Evolutionary conservation across 2,888 invertebrate genomes (phyloP).

Genomic region (Rhyacophila evoluta): DNA sequence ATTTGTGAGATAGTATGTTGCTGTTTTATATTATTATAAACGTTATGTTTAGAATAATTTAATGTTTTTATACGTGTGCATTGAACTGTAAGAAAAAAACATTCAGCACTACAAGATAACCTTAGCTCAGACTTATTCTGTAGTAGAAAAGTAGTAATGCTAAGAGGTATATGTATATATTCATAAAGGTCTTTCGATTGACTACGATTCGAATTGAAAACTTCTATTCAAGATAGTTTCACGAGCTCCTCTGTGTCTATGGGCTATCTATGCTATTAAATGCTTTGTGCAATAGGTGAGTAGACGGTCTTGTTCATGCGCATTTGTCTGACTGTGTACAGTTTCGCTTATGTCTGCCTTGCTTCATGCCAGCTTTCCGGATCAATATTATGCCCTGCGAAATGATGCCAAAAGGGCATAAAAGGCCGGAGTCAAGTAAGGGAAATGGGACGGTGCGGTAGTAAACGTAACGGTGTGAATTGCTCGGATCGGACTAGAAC

Average conservation of each 20-base stretch:
- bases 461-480: slow-evolving; percentile 3
- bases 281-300: slow-evolving; percentile 26
- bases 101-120: too few species aligned
- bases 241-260: background rate
- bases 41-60: too few species aligned
- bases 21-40: too few species aligned
- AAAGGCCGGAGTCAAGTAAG: slow-evolving; percentile 32
- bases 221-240: slow-evolving; percentile 8
- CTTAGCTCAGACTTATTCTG: too few species aligned
- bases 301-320: slow-evolving; percentile 49
- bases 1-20: too few species aligned
- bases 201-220: background rate
- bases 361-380: slow-evolving; percentile 49
- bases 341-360: slow-evolving; percentile 26
- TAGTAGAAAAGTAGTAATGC: too few species aligned
- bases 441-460: slow-evolving; percentile 1
- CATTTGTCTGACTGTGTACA: slow-evolving; percentile 44
- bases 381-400: slow-evolving; percentile 52
- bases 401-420: slow-evolving; percentile 46
- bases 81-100: too few species aligned
- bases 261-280: slow-evolving; percentile 3
- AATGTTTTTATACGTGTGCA: too few species aligned
- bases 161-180: background rate
- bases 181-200: background rate
- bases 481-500: background rate